Percentiles rank a stretch among this genome's conserved stretches.
Conservation (phyloP, 2,113 vertebrate species). For the Mustelus asterias region DNA sequence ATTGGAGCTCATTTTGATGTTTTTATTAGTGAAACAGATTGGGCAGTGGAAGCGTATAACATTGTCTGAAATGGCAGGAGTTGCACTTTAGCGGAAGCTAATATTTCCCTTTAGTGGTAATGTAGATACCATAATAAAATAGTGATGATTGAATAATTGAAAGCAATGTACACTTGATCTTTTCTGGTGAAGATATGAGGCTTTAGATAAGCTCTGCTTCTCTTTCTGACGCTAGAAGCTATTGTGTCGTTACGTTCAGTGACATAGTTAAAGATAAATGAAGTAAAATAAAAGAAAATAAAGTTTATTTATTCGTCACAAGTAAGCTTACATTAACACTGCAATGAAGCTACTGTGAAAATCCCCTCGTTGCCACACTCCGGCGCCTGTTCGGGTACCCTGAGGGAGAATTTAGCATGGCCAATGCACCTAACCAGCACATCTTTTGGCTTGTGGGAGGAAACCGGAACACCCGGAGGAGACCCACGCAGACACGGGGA, state of each 20-base stretch:
- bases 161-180: not conserved
- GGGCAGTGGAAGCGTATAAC: not conserved
- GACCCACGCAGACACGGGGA: no score
- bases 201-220: not conserved
- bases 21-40: not conserved
- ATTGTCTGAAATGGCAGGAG: not conserved
- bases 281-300: no score
- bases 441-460: no score
- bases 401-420: no score
- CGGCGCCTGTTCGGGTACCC: no score
- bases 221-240: not conserved
- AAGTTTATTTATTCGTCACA: no score
- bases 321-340: no score
- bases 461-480: no score
- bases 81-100: not conserved
- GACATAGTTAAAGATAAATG: not conserved
- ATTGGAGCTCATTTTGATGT: not conserved
- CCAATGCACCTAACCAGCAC: no score
- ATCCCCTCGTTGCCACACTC: no score
- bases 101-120: not conserved
- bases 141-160: not conserved
- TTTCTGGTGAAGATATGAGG: not conserved
- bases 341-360: no score
- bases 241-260: not conserved
- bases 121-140: not conserved